A percentile compares a stretch with the other conserved stretches of the same genome.
These are phyloP conservation scores for Eudyptes chrysolophus DNA, from an alignment of 2,113 vertebrate genomes.

Conservation along the genomic window DNA sequence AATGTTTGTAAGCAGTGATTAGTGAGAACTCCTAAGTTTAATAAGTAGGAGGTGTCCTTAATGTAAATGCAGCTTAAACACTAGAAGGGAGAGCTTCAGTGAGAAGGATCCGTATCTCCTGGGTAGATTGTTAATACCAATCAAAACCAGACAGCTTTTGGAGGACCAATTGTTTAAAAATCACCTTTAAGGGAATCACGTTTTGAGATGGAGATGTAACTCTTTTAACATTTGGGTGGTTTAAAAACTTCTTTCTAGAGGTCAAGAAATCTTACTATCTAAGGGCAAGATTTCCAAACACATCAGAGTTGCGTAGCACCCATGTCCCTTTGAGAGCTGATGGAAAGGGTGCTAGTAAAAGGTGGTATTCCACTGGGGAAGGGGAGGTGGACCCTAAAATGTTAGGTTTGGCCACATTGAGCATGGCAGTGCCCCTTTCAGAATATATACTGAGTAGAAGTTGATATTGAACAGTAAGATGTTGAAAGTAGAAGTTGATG, in stretches of 20 bases:
- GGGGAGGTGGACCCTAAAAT: neutral
- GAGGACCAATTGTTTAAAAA: neutral
- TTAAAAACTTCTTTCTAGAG: neutral
- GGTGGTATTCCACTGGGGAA: neutral
- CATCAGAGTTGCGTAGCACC: neutral
- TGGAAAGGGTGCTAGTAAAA: neutral
- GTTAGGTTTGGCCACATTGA: neutral
- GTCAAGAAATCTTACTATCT: neutral
- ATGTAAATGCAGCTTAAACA: neutral
- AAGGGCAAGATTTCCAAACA: neutral
- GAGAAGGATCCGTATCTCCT: neutral
- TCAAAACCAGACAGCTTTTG: neutral
- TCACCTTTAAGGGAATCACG: neutral
- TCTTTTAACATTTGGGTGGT: neutral
- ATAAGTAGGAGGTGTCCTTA: neutral
- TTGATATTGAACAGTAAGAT: too few species aligned
- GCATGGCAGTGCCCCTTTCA: neutral
- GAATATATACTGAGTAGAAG: neutral
- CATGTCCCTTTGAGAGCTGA: neutral
- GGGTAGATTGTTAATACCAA: neutral
- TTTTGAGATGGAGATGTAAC: neutral
- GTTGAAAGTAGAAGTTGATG: neutral
- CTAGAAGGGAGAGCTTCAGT: neutral
- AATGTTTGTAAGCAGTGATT: neutral
- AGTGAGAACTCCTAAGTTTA: neutral